Base-by-base conservation (phyloP, 2,113 vertebrate genomes). In the Odontophorus gujanensis region DNA sequence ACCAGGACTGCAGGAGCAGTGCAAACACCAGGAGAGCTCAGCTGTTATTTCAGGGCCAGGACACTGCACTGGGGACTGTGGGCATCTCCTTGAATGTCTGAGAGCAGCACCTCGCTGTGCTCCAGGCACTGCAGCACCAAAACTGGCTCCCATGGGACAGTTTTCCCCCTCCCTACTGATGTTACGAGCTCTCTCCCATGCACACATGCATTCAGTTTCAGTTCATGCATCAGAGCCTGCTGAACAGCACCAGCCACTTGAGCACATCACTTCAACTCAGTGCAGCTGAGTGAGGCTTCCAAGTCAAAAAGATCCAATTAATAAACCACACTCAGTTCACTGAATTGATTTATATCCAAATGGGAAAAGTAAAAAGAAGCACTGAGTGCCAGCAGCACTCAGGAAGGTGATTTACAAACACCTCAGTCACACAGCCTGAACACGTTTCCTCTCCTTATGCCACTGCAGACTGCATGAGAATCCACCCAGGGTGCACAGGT, bases 61-160 rank as follows among this genome's bases (percentile, higher is more conserved):
- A 19, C 5, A 5, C n/a, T 9, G 2, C 0, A 3, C 55, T 1
- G 19, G 32, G 17, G 1, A 2, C 66, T 7, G 9, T 0, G 6
- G 66, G 40, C 66, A 20, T 42, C 7, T 10, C 51, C 43, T 22
- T 24, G 6, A 34, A 6, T 16, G 1, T 5, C 7, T 5, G 61
- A 42, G 59, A 28, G 47, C 25, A 55, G 80, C 80, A 74, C 74
- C 62, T 83, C 79, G 61, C 53, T 48, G 14, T 4, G 85, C 22
- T 34, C 14, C 11, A 40, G 7, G 13, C 43, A 45, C 51, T 2
- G 51, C 58, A 42, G 85, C 45, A 32, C 55, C 50, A 42, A 10
- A 48, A 2, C 11, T 0, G 5, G 18, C 45, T 61, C 36, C 71
- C 21, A 4, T 0, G n/a, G 57, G 34, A 24, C 0, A 2, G 51